These are phyloP conservation scores for Cephalopholis sonnerati DNA, from an alignment of 2,113 vertebrate genomes.

Conservation along the genomic window DNA sequence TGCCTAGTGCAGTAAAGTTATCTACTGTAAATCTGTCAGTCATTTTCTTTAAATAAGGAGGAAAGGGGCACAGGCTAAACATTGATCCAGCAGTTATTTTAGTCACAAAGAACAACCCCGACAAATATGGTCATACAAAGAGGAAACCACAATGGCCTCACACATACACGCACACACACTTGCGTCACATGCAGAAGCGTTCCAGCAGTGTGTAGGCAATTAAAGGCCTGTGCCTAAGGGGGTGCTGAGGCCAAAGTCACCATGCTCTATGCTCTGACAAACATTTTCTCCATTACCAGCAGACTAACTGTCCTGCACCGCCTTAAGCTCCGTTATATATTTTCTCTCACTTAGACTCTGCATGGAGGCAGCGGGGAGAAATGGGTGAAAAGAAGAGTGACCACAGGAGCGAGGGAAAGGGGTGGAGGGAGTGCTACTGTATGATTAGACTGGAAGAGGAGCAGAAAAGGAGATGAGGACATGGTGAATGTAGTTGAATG, in stretches of 20 bases:
- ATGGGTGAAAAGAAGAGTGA: constrained; percentile 33
- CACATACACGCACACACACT: constrained; percentile 20
- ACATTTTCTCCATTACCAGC: constrained; percentile 73
- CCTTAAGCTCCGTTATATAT: constrained; percentile 61
- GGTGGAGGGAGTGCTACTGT: not conserved
- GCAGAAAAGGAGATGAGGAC: constrained; percentile 35
- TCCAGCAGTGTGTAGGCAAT: constrained; percentile 61
- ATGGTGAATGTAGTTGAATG: constrained; percentile 31
- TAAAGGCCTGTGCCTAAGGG: constrained; percentile 65
- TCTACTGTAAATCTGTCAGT: not conserved
- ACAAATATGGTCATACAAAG: constrained; percentile 33
- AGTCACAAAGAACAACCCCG: constrained; percentile 5
- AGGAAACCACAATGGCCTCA: constrained; percentile 24
- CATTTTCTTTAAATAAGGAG: constrained; percentile 27
- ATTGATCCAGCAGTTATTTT: constrained; percentile 47
- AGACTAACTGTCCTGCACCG: constrained; percentile 61
- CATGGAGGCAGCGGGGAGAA: constrained; percentile 5
- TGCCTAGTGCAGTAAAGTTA: too few species aligned
- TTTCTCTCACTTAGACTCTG: constrained; percentile 60
- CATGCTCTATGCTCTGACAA: constrained; percentile 63
- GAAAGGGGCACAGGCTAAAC: not conserved
- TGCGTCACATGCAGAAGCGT: constrained; percentile 19
- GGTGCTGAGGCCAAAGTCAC: constrained; percentile 61
- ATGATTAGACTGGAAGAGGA: constrained; percentile 6
- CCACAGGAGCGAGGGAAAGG: not conserved